Percentiles rank a stretch among this genome's conserved stretches.
Conservation (phyloP, 2,113 vertebrate species). For the Scortum barcoo region DNA sequence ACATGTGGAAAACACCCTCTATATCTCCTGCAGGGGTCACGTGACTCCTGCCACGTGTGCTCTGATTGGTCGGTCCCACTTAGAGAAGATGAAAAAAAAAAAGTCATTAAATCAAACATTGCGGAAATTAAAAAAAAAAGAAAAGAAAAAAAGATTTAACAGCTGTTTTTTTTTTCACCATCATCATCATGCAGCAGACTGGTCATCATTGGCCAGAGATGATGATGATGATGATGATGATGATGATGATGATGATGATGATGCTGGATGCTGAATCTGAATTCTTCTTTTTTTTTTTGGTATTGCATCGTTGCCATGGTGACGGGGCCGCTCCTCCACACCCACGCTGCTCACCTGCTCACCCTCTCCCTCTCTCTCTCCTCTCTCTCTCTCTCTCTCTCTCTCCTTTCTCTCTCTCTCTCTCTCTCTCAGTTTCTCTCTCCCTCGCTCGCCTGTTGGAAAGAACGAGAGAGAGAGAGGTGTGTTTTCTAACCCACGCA, state of each 20-base stretch:
- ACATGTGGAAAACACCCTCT: slow-evolving; percentile 42
- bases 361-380: slow-evolving; percentile 41
- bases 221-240: slow-evolving; percentile 16
- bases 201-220: background rate
- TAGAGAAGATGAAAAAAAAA: background rate
- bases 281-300: slow-evolving; percentile 1
- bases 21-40: slow-evolving; percentile 26
- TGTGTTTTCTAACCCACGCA: slow-evolving; percentile 83
- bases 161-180: background rate
- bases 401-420: slow-evolving; percentile 35
- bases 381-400: slow-evolving; percentile 37
- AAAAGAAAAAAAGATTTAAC: background rate
- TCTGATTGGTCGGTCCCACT: slow-evolving; percentile 35
- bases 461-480: slow-evolving; percentile 64
- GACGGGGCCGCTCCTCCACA: slow-evolving; percentile 77
- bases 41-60: slow-evolving; percentile 39
- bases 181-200: slow-evolving; percentile 10
- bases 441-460: slow-evolving; percentile 5
- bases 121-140: background rate
- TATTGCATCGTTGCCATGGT: slow-evolving; percentile 67
- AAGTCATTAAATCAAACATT: background rate
- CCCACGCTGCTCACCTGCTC: slow-evolving; percentile 75
- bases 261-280: slow-evolving; percentile 14
- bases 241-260: slow-evolving; percentile 13
- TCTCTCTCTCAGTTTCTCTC: slow-evolving; percentile 5